These are phyloP conservation scores for Latrodectus geometricus DNA, from an alignment of 1,140 invertebrate genomes.

Conservation along the genomic window DNA sequence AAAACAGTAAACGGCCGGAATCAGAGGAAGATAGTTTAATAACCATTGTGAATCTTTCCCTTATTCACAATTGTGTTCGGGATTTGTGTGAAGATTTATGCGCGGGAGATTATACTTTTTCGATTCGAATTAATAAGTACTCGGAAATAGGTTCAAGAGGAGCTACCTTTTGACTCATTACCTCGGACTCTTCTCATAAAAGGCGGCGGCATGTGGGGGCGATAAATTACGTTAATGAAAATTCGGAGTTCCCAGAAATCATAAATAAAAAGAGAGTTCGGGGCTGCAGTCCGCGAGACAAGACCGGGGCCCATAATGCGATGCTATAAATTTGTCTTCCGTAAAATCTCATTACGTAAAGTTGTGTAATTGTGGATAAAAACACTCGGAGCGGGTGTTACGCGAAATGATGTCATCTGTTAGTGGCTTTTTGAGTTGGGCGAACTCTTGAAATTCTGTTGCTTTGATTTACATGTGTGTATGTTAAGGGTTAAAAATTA, in stretches of 20 bases:
- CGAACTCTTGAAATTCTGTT: too few relatives aligned
- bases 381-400: not conserved
- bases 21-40: too few relatives aligned
- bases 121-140: not conserved
- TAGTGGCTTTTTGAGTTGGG: not conserved
- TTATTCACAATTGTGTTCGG: too few relatives aligned
- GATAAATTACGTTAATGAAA: slow-evolving; percentile 38
- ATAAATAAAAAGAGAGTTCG: slow-evolving; percentile 24
- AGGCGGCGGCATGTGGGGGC: not conserved
- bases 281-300: not conserved
- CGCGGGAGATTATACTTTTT: not conserved
- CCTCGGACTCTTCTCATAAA: too few relatives aligned
- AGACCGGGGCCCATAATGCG: slow-evolving; percentile 6
- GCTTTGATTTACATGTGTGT: too few relatives aligned
- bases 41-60: too few relatives aligned
- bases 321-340: slow-evolving; percentile 24
- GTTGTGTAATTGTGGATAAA: slow-evolving; percentile 23
- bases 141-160: not conserved
- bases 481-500: too few relatives aligned
- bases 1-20: too few relatives aligned
- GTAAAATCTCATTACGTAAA: slow-evolving; percentile 25
- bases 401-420: not conserved
- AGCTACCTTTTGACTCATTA: not conserved
- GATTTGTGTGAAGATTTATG: not conserved
- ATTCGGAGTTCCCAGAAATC: slow-evolving; percentile 10